Percentiles rank a stretch among this genome's conserved stretches.
Evolutionary conservation across 2,113 vertebrate genomes (phyloP).

Genomic region (Scolopax mira): DNA sequence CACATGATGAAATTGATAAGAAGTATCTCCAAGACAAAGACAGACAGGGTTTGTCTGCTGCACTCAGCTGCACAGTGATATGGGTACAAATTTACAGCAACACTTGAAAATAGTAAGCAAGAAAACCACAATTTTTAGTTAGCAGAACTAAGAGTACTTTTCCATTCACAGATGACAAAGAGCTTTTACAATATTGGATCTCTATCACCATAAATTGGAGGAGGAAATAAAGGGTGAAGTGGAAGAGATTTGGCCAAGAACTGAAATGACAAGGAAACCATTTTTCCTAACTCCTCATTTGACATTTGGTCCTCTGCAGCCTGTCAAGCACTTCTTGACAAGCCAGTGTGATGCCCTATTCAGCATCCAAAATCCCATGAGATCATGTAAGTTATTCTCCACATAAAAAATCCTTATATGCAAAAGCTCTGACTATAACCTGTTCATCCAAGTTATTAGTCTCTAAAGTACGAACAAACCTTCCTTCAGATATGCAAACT

Average conservation of each 20-base stretch:
- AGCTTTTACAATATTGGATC: slow-evolving; percentile 13
- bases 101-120: background rate
- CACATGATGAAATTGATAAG: background rate
- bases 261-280: background rate
- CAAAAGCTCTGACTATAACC: background rate
- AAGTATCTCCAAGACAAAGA: background rate
- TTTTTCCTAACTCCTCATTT: background rate
- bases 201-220: background rate
- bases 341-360: background rate
- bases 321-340: background rate
- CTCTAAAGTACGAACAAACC: background rate
- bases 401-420: background rate
- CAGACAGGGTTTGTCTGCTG: background rate
- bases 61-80: background rate
- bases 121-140: background rate
- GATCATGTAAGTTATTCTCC: background rate
- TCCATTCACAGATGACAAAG: slow-evolving; percentile 22
- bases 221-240: background rate
- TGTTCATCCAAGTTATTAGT: background rate
- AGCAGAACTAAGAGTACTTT: background rate
- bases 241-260: background rate
- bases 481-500: background rate
- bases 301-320: background rate
- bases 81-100: background rate
- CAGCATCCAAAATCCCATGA: background rate